Evolutionary conservation across 2,113 vertebrate genomes (phyloP), one percentile per base, ranked within the genome.

Genomic region (Nycticorax nycticorax): DNA sequence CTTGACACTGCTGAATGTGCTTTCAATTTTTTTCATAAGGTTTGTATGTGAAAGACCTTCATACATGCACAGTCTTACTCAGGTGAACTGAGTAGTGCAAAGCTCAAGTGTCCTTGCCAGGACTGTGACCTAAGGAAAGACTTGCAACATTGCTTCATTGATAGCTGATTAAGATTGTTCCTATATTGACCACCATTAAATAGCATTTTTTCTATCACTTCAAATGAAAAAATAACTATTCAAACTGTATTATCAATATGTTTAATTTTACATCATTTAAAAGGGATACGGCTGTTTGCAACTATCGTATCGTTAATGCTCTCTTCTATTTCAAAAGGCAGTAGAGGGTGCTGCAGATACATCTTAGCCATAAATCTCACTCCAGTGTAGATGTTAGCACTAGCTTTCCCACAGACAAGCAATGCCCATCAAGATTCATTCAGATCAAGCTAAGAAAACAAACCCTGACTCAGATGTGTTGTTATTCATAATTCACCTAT

Each of bases 331-430:
- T 50, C 23, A 62, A 73, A 92, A 88, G n/a, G 91, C 97, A 97
- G 95, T 59, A 97, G 97, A 97, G 96, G 96, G 96, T 80, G 83
- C 95, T 95, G 53, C 62, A 78, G 88, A 97, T 90, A 93, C 87
- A 93, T 83, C 21, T 89, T 89, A 89, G 43, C 26, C 43, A 84
- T 95, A 93, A 94, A 92, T 94, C 75, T 85, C 66, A 28, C 16
- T 39, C 13, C 27, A 50, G 47, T 64, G 89, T 66, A 68, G 85
- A 63, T 82, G 71, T 52, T 88, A 83, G 48, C 41, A 69, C 53
- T 78, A 66, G 11, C 39, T 94, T 84, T 95, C 57, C 60, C 27
- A 57, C 55, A 5, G 23, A 66, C 14, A 72, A 76, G 41, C 23
- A 72, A 13, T 68, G 37, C 12, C n/a, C 16, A n/a, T 22, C 32